Evolutionary conservation across 2,888 invertebrate genomes (phyloP).

Genomic region (Agrotis puta): DNA sequence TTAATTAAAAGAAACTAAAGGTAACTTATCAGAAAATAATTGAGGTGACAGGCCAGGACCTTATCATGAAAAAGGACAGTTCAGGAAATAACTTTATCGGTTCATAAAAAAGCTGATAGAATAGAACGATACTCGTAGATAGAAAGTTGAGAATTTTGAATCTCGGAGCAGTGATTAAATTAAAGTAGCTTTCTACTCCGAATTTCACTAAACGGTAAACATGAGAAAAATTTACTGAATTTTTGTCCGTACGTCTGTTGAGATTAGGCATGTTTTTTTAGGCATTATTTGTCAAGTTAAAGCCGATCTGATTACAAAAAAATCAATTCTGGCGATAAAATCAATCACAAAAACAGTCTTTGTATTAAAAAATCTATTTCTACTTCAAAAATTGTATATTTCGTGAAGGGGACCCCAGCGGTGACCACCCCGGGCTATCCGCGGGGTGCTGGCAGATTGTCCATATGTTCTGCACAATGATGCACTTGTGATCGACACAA

Average conservation of each 20-base stretch:
- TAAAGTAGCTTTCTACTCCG: neutral
- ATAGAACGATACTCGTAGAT: no score
- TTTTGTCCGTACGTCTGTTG: no score
- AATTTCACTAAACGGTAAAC: neutral
- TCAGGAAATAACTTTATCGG: neutral
- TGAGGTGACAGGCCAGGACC: no score
- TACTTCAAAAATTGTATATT: constrained; percentile 31
- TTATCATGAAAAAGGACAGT: neutral
- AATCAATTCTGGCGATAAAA: no score
- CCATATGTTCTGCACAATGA: constrained; percentile 86
- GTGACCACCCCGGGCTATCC: constrained; percentile 77
- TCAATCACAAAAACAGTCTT: neutral
- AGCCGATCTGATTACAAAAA: neutral
- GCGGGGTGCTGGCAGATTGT: constrained; percentile 74
- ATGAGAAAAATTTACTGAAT: neutral
- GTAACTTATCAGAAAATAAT: neutral
- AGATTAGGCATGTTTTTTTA: no score
- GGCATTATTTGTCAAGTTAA: no score
- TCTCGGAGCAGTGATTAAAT: neutral
- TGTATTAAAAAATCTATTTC: constrained; percentile 32
- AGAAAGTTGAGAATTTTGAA: neutral
- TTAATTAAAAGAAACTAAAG: neutral
- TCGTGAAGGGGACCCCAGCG: constrained; percentile 32
- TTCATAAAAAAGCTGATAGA: no score
- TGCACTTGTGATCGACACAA: constrained; percentile 85